phyloP scores from a whole-genome alignment of 2,113 vertebrate genomes.

The Ceuthmochares aereus region DNA sequence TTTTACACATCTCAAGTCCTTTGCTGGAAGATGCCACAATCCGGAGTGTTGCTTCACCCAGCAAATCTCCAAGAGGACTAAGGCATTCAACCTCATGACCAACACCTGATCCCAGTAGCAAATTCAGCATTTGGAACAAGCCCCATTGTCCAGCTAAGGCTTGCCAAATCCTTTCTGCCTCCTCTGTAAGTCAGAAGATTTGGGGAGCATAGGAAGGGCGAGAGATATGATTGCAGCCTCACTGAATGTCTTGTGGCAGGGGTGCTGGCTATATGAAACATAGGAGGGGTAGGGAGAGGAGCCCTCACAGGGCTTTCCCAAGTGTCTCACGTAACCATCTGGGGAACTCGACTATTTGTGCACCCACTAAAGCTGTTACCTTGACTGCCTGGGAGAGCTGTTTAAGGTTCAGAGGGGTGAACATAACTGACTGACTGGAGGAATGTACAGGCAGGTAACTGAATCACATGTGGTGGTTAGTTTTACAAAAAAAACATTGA shows the following conservation, averaged over 20 bases:
- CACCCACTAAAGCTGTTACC: neutral
- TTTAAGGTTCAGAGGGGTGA: neutral
- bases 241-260: rapidly evolving
- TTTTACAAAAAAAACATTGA: neutral
- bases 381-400: neutral
- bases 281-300: neutral
- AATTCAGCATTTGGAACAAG: neutral
- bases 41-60: neutral
- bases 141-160: neutral
- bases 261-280: neutral
- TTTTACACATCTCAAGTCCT: neutral
- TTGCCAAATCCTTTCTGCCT: neutral
- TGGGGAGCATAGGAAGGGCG: neutral
- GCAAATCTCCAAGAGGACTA: neutral
- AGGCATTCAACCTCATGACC: neutral
- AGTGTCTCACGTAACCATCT: neutral
- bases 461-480: neutral
- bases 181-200: neutral
- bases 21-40: neutral
- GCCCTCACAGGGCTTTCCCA: neutral
- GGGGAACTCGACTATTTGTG: neutral
- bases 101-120: neutral
- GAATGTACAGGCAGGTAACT: neutral
- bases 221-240: neutral
- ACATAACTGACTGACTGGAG: neutral